These are phyloP conservation scores for Ochlodes sylvanus DNA, from an alignment of 2,888 invertebrate genomes.

Conservation along the genomic window DNA sequence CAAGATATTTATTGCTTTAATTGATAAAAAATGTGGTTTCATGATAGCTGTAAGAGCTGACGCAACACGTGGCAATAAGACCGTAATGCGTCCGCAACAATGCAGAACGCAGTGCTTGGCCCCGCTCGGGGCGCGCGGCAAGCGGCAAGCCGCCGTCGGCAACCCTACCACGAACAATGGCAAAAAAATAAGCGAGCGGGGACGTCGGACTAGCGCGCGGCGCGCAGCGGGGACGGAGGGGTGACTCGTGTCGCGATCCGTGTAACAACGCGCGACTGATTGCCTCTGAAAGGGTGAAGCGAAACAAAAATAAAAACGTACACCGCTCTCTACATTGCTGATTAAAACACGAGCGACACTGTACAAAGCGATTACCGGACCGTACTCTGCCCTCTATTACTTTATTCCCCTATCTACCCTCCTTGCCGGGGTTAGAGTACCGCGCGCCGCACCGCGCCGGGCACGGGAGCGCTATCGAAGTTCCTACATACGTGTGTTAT, in stretches of 20 bases:
- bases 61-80: too few species aligned
- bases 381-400: conserved; percentile 66
- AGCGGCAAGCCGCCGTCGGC: not conserved
- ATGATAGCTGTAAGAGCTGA: too few species aligned
- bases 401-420: conserved; percentile 46
- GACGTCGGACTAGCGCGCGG: conserved; percentile 16
- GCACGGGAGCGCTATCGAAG: not conserved
- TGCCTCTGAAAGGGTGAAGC: conserved; percentile 72
- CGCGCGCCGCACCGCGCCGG: not conserved
- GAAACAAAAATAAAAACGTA: conserved; percentile 61
- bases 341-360: conserved; percentile 69
- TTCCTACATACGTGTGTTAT: too few species aligned
- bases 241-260: conserved; percentile 65
- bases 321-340: conserved; percentile 61
- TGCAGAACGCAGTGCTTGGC: too few species aligned
- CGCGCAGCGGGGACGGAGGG: conserved; percentile 41
- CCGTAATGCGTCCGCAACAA: too few species aligned
- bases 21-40: too few species aligned
- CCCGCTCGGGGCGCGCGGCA: too few species aligned
- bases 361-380: conserved; percentile 79
- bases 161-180: conserved; percentile 12
- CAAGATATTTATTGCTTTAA: too few species aligned
- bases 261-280: conserved; percentile 74
- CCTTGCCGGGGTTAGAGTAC: not conserved
- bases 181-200: conserved; percentile 43